Evolutionary conservation across 2,888 invertebrate genomes (phyloP).

Genomic region (Dicyrtomina minuta): DNA sequence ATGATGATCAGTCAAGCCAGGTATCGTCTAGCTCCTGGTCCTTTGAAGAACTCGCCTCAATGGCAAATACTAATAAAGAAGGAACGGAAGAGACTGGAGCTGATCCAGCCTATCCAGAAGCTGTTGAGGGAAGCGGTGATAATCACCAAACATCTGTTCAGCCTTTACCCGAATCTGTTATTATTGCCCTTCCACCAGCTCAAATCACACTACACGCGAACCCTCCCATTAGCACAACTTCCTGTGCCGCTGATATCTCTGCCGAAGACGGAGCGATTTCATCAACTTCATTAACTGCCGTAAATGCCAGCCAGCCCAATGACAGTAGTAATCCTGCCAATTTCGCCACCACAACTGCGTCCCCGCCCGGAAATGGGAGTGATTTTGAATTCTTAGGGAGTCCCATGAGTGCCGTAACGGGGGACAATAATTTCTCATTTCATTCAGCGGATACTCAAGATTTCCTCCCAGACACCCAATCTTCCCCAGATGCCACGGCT

Average conservation of each 20-base stretch:
- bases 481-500: too few relatives aligned
- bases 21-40: conserved; percentile 6
- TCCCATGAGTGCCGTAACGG: too few relatives aligned
- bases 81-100: conserved; percentile 12
- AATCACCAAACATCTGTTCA: neutral
- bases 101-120: neutral
- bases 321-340: neutral
- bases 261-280: too few relatives aligned
- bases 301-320: neutral
- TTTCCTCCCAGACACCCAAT: too few relatives aligned
- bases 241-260: neutral
- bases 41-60: conserved; percentile 12
- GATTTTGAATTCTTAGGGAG: too few relatives aligned
- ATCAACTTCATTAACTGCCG: neutral
- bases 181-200: too few relatives aligned
- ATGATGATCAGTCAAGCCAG: neutral
- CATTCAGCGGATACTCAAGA: too few relatives aligned
- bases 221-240: neutral
- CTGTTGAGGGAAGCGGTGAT: neutral
- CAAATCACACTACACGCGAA: too few relatives aligned
- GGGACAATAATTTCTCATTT: too few relatives aligned
- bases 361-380: too few relatives aligned
- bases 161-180: neutral
- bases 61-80: neutral
- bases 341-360: too few relatives aligned